Percentiles rank a stretch among this genome's conserved stretches.
Conservation (phyloP, 2,113 vertebrate species). For the Hydrochoerus hydrochaeris region DNA sequence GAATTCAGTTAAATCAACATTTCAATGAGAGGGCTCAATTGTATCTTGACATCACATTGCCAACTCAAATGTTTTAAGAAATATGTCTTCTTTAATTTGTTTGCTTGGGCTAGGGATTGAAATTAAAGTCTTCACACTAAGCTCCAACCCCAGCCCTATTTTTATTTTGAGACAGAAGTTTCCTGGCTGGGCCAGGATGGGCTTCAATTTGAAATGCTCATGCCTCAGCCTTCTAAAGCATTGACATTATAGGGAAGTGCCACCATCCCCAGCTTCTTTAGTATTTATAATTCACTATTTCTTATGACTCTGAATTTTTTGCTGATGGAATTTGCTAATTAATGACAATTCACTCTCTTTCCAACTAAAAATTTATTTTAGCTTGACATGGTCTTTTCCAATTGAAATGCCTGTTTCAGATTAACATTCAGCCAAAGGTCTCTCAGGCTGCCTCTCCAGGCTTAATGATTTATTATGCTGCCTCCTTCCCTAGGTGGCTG, state of each 20-base stretch:
- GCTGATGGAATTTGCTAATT: background rate
- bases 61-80: background rate
- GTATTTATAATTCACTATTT: background rate
- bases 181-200: background rate
- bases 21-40: background rate
- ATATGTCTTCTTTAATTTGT: background rate
- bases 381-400: conserved; percentile 7
- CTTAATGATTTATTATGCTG: background rate
- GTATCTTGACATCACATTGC: background rate
- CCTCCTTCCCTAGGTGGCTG: background rate
- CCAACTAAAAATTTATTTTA: conserved; percentile 26
- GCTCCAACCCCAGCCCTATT: background rate
- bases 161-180: background rate
- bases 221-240: background rate
- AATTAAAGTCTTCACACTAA: background rate
- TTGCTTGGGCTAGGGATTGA: background rate
- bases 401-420: conserved; percentile 4
- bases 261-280: background rate
- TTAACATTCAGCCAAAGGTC: background rate
- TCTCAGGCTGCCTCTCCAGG: background rate
- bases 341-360: background rate
- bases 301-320: background rate
- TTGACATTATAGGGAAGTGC: background rate
- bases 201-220: background rate
- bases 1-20: background rate